Evolutionary conservation across 2,113 vertebrate species (phyloP).

Genomic region (Actenoides lindsayi): DNA sequence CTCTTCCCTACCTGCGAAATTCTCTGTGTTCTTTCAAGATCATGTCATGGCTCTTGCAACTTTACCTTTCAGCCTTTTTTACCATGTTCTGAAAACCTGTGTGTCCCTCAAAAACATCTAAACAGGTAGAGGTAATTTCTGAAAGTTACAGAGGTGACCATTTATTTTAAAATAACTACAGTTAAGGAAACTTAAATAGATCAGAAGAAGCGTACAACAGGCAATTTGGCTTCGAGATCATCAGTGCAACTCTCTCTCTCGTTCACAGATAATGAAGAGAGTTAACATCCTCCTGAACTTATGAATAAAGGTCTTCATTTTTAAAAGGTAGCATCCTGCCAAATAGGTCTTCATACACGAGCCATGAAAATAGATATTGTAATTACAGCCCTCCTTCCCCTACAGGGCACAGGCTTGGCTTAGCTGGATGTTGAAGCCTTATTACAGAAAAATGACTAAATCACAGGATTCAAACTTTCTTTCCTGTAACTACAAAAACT

Average conservation of each 20-base stretch:
- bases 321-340: neutral
- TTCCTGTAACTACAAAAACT: neutral
- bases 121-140: neutral
- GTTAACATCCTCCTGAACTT: neutral
- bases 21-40: neutral
- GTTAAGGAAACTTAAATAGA: neutral
- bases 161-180: neutral
- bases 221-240: neutral
- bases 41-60: neutral
- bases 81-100: neutral
- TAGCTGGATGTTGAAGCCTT: neutral
- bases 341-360: neutral
- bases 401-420: neutral
- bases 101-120: neutral
- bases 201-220: neutral
- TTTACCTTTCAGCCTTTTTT: neutral
- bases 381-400: neutral
- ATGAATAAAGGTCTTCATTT: neutral
- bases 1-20: neutral
- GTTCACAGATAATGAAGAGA: neutral
- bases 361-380: neutral
- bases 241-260: neutral
- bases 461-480: neutral
- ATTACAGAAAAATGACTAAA: neutral
- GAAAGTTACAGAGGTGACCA: neutral